Evolutionary conservation across 2,888 invertebrate genomes (phyloP).

Genomic region (Mesodorylaimus sp.): DNA sequence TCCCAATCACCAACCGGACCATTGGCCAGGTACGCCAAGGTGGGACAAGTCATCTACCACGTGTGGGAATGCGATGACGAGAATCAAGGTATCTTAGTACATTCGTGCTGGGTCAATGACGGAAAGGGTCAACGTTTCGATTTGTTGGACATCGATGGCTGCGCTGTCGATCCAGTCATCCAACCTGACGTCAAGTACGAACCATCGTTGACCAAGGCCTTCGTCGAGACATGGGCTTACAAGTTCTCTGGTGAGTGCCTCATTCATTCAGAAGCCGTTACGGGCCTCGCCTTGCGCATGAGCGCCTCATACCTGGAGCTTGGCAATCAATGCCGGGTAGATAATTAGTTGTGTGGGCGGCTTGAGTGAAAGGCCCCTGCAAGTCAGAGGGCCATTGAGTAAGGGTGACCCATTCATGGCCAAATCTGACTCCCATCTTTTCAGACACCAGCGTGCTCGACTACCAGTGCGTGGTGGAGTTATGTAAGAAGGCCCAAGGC

Average conservation of each 20-base stretch:
- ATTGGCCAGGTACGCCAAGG: constrained; percentile 16
- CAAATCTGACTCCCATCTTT: neutral
- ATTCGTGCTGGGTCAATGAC: constrained; percentile 24
- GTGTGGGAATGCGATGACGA: constrained; percentile 23
- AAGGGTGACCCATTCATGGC: too few species aligned
- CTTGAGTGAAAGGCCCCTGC: too few species aligned
- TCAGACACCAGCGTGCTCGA: constrained; percentile 23
- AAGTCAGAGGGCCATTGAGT: too few species aligned
- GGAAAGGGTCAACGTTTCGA: constrained; percentile 22
- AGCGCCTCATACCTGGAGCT: too few species aligned
- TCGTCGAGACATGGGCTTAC: constrained; percentile 24
- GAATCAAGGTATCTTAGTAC: constrained; percentile 20
- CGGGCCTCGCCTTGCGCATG: too few species aligned
- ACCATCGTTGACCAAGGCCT: constrained; percentile 16
- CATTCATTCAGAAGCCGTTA: too few species aligned
- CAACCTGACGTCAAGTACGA: constrained; percentile 23
- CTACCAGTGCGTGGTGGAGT: constrained; percentile 23
- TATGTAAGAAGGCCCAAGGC: constrained; percentile 19
- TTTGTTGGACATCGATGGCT: constrained; percentile 23
- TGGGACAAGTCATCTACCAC: constrained; percentile 24
- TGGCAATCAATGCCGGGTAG: too few species aligned
- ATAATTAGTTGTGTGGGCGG: too few species aligned
- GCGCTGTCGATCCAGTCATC: constrained; percentile 24
- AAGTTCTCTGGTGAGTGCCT: too few species aligned
- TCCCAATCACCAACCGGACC: constrained; percentile 11